Conservation (phyloP, 2,797 vertebrate genomes). For the Phyllotis vaccarum region DNA sequence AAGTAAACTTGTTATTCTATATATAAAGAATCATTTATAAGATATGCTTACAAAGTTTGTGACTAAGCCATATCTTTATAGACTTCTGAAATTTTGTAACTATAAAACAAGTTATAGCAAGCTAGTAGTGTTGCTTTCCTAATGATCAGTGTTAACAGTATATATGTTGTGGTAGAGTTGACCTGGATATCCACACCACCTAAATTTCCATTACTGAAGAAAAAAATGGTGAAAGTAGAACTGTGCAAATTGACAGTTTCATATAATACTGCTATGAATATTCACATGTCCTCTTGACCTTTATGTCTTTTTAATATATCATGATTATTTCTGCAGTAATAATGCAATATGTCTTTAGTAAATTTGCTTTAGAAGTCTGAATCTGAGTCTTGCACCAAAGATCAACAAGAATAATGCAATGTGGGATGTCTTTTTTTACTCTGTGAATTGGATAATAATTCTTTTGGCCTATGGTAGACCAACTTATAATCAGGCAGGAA, state of each 20-base stretch:
- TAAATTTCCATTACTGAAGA: background rate
- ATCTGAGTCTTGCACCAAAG: background rate
- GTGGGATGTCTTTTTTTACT: no score
- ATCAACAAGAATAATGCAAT: background rate
- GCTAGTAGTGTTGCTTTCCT: background rate
- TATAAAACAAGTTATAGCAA: background rate
- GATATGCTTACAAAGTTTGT: background rate
- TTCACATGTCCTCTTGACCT: background rate
- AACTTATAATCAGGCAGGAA: no score
- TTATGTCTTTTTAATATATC: background rate
- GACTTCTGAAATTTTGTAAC: constrained; percentile 40
- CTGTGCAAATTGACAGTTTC: background rate
- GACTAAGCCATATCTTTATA: constrained; percentile 17
- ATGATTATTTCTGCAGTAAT: background rate
- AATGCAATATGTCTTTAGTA: background rate
- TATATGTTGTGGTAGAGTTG: background rate
- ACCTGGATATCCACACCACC: background rate
- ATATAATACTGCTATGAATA: background rate
- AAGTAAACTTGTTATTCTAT: constrained; percentile 31
- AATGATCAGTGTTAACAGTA: background rate
- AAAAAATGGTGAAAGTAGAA: constrained; percentile 1
- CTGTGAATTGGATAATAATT: no score
- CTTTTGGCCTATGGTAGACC: no score
- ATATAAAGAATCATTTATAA: background rate
- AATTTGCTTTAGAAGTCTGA: background rate